Evolutionary conservation across 2,113 vertebrate species (phyloP).

Genomic region (Mus pahari): DNA sequence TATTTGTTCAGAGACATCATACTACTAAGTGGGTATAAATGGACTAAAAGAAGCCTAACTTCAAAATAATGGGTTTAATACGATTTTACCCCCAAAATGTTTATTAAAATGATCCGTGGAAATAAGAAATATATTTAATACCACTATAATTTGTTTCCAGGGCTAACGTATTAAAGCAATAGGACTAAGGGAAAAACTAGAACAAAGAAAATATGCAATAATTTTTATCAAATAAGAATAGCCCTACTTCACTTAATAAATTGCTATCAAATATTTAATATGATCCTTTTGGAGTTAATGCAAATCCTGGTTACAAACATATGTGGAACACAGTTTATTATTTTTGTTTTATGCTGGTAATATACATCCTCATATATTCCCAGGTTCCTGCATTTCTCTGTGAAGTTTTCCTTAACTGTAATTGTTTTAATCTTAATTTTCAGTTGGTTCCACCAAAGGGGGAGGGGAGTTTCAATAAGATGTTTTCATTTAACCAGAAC

Average conservation of each 20-base stretch:
- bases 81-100: neutral
- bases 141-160: neutral
- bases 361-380: neutral
- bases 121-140: conserved; percentile 43
- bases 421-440: conserved; percentile 53
- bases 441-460: neutral
- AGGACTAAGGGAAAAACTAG: neutral
- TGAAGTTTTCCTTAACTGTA: conserved; percentile 21
- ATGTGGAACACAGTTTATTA: conserved; percentile 26
- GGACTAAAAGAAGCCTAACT: neutral
- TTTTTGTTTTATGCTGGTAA: conserved; percentile 43
- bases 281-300: neutral
- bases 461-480: neutral
- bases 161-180: conserved; percentile 25
- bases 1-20: conserved; percentile 18
- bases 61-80: neutral
- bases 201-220: neutral
- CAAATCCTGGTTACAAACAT: conserved; percentile 49
- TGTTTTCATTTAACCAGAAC: conserved; percentile 14
- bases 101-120: conserved; percentile 8
- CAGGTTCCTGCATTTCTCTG: neutral
- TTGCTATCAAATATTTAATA: conserved; percentile 17
- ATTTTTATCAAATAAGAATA: neutral
- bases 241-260: neutral
- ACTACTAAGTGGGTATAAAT: neutral